These are phyloP conservation scores for Drosophila orosa DNA, from an alignment of 1,140 invertebrate species.

Conservation along the genomic window DNA sequence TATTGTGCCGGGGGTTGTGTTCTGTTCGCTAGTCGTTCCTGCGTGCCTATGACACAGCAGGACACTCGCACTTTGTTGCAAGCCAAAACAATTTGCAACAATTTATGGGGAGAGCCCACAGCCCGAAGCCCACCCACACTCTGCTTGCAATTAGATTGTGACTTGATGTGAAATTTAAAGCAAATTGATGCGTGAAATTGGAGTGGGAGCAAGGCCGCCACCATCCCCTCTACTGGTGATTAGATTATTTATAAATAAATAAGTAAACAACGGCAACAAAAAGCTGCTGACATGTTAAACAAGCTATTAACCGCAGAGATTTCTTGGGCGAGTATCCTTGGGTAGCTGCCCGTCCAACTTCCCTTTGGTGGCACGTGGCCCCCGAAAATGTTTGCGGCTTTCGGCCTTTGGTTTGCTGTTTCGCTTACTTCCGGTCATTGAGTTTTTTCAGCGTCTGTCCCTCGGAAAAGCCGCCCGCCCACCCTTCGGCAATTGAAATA, in stretches of 20 bases:
- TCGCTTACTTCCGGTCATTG: slow-evolving; percentile 83
- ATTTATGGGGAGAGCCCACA: slow-evolving; percentile 35
- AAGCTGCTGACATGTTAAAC: slow-evolving; percentile 79
- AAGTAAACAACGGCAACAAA: slow-evolving; percentile 59
- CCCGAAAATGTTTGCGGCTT: slow-evolving; percentile 31
- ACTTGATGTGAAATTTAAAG: slow-evolving; percentile 47
- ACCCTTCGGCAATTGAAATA: slow-evolving; percentile 78
- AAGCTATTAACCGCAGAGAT: slow-evolving; percentile 81
- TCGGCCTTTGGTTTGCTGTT: slow-evolving; percentile 61
- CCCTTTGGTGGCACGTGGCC: slow-evolving; percentile 59
- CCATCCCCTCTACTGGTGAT: neutral
- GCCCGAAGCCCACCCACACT: neutral
- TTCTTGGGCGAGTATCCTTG: slow-evolving; percentile 22
- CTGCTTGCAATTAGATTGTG: slow-evolving; percentile 51
- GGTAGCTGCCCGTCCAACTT: neutral
- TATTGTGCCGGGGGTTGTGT: slow-evolving; percentile 61
- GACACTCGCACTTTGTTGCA: slow-evolving; percentile 66
- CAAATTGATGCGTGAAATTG: slow-evolving; percentile 63
- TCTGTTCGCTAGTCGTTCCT: slow-evolving; percentile 39
- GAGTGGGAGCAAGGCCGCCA: neutral
- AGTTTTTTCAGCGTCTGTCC: slow-evolving; percentile 61
- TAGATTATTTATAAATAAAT: slow-evolving; percentile 62
- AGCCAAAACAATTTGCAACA: slow-evolving; percentile 65
- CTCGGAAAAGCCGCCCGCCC: slow-evolving; percentile 14
- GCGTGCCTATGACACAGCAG: slow-evolving; percentile 65